Percentiles rank a stretch among this genome's conserved stretches.
These are phyloP conservation scores for Bombus picipes DNA, from an alignment of 1,140 invertebrate species.

Conservation along the genomic window DNA sequence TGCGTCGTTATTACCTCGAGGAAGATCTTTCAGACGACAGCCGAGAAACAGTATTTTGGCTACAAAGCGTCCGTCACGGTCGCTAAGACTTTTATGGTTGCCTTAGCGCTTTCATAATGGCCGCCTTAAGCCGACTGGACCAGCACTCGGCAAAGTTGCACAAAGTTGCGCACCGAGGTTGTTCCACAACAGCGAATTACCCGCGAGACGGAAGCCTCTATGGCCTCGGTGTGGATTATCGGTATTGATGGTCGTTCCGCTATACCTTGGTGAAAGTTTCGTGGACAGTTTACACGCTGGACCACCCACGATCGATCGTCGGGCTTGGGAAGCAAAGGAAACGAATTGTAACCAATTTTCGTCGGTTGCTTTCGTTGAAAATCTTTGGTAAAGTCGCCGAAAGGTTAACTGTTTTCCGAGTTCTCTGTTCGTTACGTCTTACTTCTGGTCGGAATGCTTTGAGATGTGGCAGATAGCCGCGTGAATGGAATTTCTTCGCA, in stretches of 20 bases:
- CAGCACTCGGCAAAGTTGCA: conserved; percentile 48
- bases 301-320: conserved; percentile 55
- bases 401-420: background rate
- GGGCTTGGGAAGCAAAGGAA: background rate
- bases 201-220: conserved; percentile 37
- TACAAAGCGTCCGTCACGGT: conserved; percentile 71
- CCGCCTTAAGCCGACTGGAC: conserved; percentile 59
- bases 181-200: conserved; percentile 25
- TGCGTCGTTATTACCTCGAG: conserved; percentile 47
- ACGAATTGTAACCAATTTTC: conserved; percentile 23
- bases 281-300: conserved; percentile 23
- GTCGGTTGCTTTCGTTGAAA: background rate
- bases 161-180: conserved; percentile 69
- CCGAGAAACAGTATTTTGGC: conserved; percentile 66
- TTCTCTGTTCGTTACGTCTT: conserved; percentile 26
- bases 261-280: conserved; percentile 33
- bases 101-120: conserved; percentile 69
- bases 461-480: conserved; percentile 7
- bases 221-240: conserved; percentile 57
- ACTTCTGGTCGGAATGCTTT: background rate
- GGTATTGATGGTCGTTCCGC: conserved; percentile 54
- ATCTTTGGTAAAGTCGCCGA: background rate
- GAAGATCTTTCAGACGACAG: conserved; percentile 55
- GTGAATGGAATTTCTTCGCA: conserved; percentile 7
- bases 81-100: conserved; percentile 74